Percentiles rank a stretch among this genome's conserved stretches.
Conservation (phyloP, 2,113 vertebrate genomes). For the Poeciliopsis retropinna region DNA sequence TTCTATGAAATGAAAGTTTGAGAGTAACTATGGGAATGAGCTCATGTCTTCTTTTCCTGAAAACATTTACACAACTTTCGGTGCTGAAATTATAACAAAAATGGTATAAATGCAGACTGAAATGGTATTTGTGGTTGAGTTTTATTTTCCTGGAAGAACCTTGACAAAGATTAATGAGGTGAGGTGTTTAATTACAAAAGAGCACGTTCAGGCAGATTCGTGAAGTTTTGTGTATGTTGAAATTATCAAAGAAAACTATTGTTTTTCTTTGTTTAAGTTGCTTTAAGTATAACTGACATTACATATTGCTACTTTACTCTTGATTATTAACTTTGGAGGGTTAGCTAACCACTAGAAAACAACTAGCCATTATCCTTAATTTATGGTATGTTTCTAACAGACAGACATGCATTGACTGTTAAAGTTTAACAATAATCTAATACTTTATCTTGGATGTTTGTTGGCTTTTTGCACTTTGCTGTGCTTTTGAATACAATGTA, state of each 20-base stretch:
- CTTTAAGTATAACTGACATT: neutral
- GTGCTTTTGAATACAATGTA: too few species aligned
- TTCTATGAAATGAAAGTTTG: conserved; percentile 16
- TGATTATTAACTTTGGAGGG: neutral
- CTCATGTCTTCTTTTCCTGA: conserved; percentile 17
- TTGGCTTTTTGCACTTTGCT: too few species aligned
- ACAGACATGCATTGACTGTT: too few species aligned
- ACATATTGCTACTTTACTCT: neutral
- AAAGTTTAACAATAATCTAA: too few species aligned
- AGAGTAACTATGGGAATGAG: conserved; percentile 41
- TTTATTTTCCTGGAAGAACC: conserved; percentile 9
- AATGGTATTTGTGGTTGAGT: neutral
- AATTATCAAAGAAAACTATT: conserved; percentile 11
- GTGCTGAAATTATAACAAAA: conserved; percentile 7
- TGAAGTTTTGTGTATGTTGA: neutral
- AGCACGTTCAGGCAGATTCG: neutral
- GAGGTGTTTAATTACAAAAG: neutral
- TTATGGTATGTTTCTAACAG: neutral
- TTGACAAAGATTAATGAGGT: neutral
- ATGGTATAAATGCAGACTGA: conserved; percentile 23
- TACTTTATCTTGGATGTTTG: too few species aligned
- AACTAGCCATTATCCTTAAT: neutral
- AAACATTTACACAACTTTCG: neutral
- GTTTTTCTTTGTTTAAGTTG: neutral
- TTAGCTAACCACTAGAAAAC: neutral